Percentiles rank a stretch among this genome's conserved stretches.
Evolutionary conservation across 1,140 invertebrate genomes (phyloP).

Genomic region (Drosophila hydei): DNA sequence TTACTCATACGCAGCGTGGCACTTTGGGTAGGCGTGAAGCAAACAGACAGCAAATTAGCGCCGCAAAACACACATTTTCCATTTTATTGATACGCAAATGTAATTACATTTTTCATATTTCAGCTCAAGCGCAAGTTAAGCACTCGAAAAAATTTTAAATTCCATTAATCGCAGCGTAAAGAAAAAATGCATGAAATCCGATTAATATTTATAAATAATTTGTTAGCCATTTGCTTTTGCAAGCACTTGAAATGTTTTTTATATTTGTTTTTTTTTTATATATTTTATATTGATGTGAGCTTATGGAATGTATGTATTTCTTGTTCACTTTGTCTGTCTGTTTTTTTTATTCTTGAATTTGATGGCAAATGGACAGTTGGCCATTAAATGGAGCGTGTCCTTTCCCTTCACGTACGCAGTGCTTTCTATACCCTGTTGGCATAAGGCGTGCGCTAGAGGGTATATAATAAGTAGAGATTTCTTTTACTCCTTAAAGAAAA

Average conservation of each 20-base stretch:
- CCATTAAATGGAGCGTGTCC: slow-evolving; percentile 38
- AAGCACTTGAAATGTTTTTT: slow-evolving; percentile 22
- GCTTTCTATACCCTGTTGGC: slow-evolving; percentile 8
- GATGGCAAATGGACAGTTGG: slow-evolving; percentile 28
- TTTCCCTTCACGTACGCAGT: slow-evolving; percentile 8
- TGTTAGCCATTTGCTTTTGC: slow-evolving; percentile 13
- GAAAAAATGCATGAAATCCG: slow-evolving; percentile 18
- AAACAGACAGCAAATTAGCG: slow-evolving; percentile 29
- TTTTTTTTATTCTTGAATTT: slow-evolving; percentile 1
- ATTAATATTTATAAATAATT: slow-evolving; percentile 34
- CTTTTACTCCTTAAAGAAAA: background rate
- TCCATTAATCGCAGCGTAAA: slow-evolving; percentile 16
- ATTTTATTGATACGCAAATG: slow-evolving; percentile 13
- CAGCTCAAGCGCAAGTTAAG: slow-evolving; percentile 3
- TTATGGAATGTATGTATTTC: background rate
- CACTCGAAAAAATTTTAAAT: slow-evolving; percentile 23
- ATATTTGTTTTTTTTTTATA: background rate
- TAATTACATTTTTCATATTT: slow-evolving; percentile 39
- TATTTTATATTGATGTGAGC: slow-evolving; percentile 15
- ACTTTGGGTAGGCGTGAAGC: slow-evolving; percentile 29
- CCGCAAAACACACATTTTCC: background rate
- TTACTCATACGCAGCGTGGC: slow-evolving; percentile 76
- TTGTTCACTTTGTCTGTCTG: background rate
- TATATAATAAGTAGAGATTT: background rate
- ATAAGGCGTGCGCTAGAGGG: background rate